Percentiles rank a stretch among this genome's conserved stretches.
Evolutionary conservation across 2,797 vertebrate species (phyloP).

Genomic region (Pyrocephalus nanus): DNA sequence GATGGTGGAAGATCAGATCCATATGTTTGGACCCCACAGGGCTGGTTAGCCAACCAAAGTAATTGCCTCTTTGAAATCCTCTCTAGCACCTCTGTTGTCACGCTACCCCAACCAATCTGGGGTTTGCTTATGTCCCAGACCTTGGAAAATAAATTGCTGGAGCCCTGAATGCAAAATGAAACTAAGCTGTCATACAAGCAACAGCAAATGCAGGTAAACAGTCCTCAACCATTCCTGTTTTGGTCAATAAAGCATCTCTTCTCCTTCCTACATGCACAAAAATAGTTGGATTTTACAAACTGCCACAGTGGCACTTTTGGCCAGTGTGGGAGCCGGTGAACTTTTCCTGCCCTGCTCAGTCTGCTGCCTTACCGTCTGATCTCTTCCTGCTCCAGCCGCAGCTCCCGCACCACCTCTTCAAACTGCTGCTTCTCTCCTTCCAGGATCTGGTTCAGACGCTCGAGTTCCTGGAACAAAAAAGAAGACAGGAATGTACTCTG

Average conservation of each 20-base stretch:
- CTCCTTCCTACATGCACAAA: not conserved
- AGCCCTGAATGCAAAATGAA: not conserved
- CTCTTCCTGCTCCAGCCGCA: constrained; percentile 91
- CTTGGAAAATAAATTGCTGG: not conserved
- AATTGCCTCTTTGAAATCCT: not conserved
- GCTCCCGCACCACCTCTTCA: constrained; percentile 92
- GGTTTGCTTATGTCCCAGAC: not conserved
- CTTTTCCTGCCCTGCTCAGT: not conserved
- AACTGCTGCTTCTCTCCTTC: constrained; percentile 94
- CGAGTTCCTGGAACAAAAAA: constrained; percentile 83
- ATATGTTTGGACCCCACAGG: not conserved
- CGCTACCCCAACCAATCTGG: not conserved
- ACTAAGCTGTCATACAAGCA: not conserved
- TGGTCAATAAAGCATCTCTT: not conserved
- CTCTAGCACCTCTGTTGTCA: not conserved
- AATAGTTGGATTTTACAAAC: not conserved
- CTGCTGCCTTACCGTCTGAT: constrained; percentile 82
- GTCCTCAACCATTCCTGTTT: accelerated
- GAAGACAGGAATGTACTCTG: not conserved
- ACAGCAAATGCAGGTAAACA: not conserved
- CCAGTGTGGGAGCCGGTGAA: accelerated
- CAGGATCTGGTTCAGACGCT: constrained; percentile 91
- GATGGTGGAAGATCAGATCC: not conserved
- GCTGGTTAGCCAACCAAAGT: not conserved
- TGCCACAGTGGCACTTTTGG: no score